Evolutionary conservation across 2,797 vertebrate genomes (phyloP), one percentile per base, ranked within the genome.

Genomic region (Pseudocheirus occidentalis): DNA sequence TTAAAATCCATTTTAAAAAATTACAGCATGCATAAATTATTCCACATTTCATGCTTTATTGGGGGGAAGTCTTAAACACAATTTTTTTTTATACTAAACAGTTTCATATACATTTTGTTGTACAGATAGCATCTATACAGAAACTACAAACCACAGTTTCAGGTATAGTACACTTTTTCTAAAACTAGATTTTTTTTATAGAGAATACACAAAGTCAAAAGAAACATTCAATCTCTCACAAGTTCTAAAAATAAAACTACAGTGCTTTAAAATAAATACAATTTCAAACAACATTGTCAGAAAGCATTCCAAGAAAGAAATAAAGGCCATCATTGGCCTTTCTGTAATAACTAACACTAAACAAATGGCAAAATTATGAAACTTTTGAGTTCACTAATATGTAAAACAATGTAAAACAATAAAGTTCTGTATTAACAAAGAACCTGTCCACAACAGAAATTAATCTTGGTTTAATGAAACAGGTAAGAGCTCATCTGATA

Each of bases 1-100:
- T 90, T 90, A 90, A 90, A 90, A 95, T 89, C 46, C 93, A 87
- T 92, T 95, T 95, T 92, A 95, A 96, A 98, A 97, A 98, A 98
- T 97, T 98, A 98, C 98, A 98, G 97, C 98, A 98, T 98, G 95
- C 98, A 98, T 98, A 98, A 96, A 91, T 98, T 98, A 98, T 98
- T 99, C 98, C 98, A 99, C 97, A 98, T 96, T 97, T 98, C 97
- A 96, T 96, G 97, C 98, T 99, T 99, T 99, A 99, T 99, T 99
- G 98, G 97, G 94, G 97, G 73, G 73, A 87, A 87, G 21, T 87
- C 94, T 98, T 96, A 95, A 98, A 98, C 97, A 99, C 95, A 96
- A 90, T 58, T 97, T 96, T 96, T 92, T 96, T 91, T 98, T 96
- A 98, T 95, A 98, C 98, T 98, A 98, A 94, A 97, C 97, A 98